A percentile compares a stretch with the other conserved stretches of the same genome.
These are phyloP conservation scores for Drosophila busckii DNA, from an alignment of 1,140 invertebrate species.

Conservation along the genomic window DNA sequence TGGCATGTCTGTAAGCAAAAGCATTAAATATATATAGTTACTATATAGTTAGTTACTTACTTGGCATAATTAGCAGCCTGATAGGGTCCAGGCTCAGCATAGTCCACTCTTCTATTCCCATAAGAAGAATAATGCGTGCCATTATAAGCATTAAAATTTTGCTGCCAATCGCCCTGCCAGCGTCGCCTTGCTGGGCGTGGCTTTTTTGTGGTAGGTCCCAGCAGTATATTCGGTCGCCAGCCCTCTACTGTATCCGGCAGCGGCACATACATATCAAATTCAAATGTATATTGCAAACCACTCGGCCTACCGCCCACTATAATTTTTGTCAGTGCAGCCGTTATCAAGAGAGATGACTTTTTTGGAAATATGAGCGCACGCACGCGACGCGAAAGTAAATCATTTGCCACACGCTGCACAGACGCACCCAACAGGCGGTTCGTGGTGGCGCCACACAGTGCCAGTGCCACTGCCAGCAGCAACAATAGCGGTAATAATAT, in stretches of 20 bases:
- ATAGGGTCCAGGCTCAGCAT: conserved; percentile 3
- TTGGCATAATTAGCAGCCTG: neutral
- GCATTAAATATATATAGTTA: neutral
- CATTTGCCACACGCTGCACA: neutral
- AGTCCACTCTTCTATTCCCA: neutral
- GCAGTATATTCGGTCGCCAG: conserved; percentile 50
- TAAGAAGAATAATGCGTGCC: neutral
- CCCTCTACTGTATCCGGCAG: conserved; percentile 51
- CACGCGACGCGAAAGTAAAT: conserved; percentile 34
- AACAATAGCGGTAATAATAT: conserved; percentile 1
- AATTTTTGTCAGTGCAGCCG: conserved; percentile 50
- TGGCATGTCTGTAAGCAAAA: neutral
- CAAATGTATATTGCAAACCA: conserved; percentile 55
- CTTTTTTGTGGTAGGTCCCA: conserved; percentile 1
- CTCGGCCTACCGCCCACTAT: conserved; percentile 49
- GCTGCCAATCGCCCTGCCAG: conserved; percentile 38
- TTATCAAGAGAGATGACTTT: conserved; percentile 35
- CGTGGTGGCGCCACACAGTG: neutral
- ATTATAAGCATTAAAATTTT: neutral
- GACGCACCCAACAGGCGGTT: neutral
- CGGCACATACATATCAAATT: conserved; percentile 53
- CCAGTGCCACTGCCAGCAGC: neutral
- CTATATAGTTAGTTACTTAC: conserved; percentile 6
- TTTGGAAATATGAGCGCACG: conserved; percentile 50
- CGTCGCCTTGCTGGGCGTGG: conserved; percentile 13